These are phyloP conservation scores for Charina bottae DNA, from an alignment of 2,113 vertebrate species.

Conservation along the genomic window DNA sequence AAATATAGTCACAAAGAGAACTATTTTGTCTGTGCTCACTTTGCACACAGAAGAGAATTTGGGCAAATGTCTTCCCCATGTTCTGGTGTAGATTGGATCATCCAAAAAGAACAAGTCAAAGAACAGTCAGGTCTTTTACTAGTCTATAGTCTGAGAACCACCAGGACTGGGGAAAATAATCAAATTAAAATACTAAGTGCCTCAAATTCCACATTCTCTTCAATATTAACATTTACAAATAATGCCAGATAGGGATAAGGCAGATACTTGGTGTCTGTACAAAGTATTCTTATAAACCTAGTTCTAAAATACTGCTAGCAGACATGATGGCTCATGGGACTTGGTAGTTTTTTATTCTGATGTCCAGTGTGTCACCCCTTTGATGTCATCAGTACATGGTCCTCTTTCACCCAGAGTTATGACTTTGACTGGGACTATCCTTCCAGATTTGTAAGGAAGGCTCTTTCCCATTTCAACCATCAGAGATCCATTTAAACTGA, in stretches of 20 bases:
- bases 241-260: conserved; percentile 60
- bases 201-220: conserved; percentile 20
- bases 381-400: not conserved
- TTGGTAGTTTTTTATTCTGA: too few species aligned
- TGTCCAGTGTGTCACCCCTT: too few species aligned
- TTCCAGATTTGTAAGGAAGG: too few species aligned
- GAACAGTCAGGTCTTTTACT: conserved; percentile 71
- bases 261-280: conserved; percentile 61
- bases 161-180: conserved; percentile 57
- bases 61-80: conserved; percentile 66
- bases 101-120: conserved; percentile 68
- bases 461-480: too few species aligned
- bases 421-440: not conserved
- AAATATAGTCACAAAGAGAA: conserved; percentile 58
- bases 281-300: conserved; percentile 55
- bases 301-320: conserved; percentile 58
- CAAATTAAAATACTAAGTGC: conserved; percentile 58
- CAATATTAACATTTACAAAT: conserved; percentile 55
- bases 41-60: conserved; percentile 61
- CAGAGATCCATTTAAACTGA: too few species aligned
- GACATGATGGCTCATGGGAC: conserved; percentile 61
- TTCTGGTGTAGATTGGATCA: conserved; percentile 67
- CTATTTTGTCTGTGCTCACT: conserved; percentile 63
- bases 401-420: not conserved
- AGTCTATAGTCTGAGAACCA: conserved; percentile 71